Evolutionary conservation across 2,113 vertebrate species (phyloP), one percentile per base, ranked within the genome.

Genomic region (Paraplagusia blochii): DNA sequence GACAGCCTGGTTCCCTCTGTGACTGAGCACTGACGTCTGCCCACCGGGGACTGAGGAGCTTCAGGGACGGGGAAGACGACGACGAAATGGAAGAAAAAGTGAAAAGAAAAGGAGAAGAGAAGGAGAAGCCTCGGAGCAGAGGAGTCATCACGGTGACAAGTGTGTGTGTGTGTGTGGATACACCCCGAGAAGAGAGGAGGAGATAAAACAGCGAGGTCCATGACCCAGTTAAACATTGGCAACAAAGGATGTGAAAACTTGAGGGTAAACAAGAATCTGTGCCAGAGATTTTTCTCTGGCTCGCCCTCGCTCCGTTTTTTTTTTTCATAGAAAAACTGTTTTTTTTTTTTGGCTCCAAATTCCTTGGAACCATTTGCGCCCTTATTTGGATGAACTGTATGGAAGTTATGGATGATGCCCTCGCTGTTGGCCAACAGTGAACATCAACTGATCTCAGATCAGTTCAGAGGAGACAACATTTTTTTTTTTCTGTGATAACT

Each of bases 291-390:
- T 88, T 88, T 90, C 89, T 89, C 92, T 93, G 91, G 65, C 72
- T 73, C 53, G 36, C 71, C 38, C 91, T 89, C 87, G 91, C 88
- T 39, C 36, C 11, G 11, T 29, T 87, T 91, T 88, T 39, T 9
- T 39, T 11, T 91, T 90, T 90, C 89, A 89, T 93, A 91, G 90
- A 38, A 69, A 60, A 86, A n/a, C n/a, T n/a, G n/a, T n/a, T 92
- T 89, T 82, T 80, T 86, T 81, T 83, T 84, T 75, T 62, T 92
- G 93, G 71, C 71, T 93, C 91, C 89, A 87, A 94, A 97, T 96
- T 95, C 94, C 92, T 92, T 96, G 94, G 95, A 95, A 95, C 96
- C 94, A 92, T 89, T 90, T 91, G 92, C 93, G 91, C 90, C 91
- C 92, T 71, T 72, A 47, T 82, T 59, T 63, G 65, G 75, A 79